Percentiles rank a stretch among this genome's conserved stretches.
phyloP scores from a whole-genome alignment of 1,140 invertebrate species.

The Drosophila triauraria region DNA sequence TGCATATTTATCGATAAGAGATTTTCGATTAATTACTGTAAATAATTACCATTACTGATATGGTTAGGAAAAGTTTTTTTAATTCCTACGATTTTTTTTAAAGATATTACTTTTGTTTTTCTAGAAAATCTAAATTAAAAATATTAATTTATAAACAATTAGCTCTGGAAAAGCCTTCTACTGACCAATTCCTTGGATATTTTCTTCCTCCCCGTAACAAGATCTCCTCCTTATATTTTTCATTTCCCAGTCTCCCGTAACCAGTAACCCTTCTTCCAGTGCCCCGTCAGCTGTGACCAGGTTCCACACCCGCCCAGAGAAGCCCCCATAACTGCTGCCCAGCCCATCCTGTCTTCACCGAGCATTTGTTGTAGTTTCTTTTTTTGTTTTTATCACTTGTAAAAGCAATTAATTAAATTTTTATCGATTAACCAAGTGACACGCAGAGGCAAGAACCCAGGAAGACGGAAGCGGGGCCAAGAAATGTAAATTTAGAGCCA shows the following conservation, averaged over 20 bases:
- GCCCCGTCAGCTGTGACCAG: constrained; percentile 65
- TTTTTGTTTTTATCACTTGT: constrained; percentile 58
- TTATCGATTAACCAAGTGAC: constrained; percentile 75
- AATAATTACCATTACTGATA: background rate
- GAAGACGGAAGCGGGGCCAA: constrained; percentile 45
- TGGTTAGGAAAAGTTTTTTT: background rate
- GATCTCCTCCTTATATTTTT: background rate
- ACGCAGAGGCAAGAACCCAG: constrained; percentile 17
- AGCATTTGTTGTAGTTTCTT: constrained; percentile 9
- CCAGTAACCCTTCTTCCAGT: background rate
- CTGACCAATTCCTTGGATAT: background rate
- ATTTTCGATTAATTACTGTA: background rate
- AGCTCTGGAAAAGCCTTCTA: too few relatives aligned
- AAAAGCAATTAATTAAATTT: constrained; percentile 75
- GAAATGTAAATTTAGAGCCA: constrained; percentile 52
- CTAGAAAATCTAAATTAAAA: too few relatives aligned
- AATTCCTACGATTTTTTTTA: too few relatives aligned
- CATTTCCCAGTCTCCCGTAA: background rate
- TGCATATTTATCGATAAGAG: background rate
- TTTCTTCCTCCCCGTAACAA: background rate
- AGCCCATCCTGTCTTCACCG: background rate
- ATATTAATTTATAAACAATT: too few relatives aligned
- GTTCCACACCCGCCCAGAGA: constrained; percentile 9
- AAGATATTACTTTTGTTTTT: background rate
- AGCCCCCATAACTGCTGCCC: constrained; percentile 11